These are phyloP conservation scores for Holothuria glaberrima DNA, from an alignment of 35 echinoderm and acorn worm species.

Conservation along the genomic window DNA sequence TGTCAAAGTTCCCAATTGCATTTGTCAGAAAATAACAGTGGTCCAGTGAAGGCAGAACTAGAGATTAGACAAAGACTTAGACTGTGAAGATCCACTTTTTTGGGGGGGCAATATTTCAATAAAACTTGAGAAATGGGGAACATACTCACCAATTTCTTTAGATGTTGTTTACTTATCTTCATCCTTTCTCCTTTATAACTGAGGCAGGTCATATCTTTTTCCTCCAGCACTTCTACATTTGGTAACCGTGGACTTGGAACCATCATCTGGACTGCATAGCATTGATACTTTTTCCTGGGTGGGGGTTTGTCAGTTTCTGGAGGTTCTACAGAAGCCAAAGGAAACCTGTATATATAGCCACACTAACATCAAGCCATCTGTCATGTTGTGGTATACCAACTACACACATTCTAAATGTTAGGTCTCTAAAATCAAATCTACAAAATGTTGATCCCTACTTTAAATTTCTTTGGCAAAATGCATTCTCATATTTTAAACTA, in stretches of 20 bases:
- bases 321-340: conserved; percentile 63
- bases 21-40: too few relatives aligned
- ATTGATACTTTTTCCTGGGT: conserved; percentile 78
- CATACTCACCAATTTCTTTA: conserved; percentile 90
- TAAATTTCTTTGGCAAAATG: too few relatives aligned
- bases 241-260: conserved; percentile 85
- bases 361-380: too few relatives aligned
- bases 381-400: too few relatives aligned
- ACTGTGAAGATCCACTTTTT: too few relatives aligned
- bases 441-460: too few relatives aligned
- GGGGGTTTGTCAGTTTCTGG: conserved; percentile 78
- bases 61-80: background rate
- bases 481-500: background rate
- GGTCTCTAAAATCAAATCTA: too few relatives aligned
- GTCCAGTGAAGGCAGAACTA: too few relatives aligned
- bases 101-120: background rate
- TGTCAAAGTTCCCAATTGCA: too few relatives aligned
- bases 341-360: too few relatives aligned
- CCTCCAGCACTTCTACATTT: conserved; percentile 70
- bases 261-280: conserved; percentile 74
- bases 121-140: background rate
- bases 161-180: conserved; percentile 81
- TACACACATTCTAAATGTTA: too few relatives aligned
- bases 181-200: conserved; percentile 83
- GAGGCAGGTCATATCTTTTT: conserved; percentile 65